Conservation (phyloP, 2,888 invertebrate genomes). For the Phengaris alcon region DNA sequence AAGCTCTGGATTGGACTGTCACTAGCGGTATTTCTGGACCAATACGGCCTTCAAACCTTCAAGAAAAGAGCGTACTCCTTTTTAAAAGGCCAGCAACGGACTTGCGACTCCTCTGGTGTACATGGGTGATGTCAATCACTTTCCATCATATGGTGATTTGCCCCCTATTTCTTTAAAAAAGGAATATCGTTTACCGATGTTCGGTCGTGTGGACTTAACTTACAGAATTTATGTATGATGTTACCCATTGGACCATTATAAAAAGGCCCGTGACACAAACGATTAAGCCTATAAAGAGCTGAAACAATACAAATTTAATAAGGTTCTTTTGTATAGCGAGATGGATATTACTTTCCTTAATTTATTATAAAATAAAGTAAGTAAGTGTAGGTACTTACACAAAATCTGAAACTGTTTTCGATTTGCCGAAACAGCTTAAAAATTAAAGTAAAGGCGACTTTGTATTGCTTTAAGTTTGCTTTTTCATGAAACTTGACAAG, state of each 20-base stretch:
- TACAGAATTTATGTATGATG: slow-evolving; percentile 51
- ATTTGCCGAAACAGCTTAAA: slow-evolving; percentile 46
- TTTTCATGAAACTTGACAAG: slow-evolving; percentile 49
- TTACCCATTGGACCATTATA: slow-evolving; percentile 50
- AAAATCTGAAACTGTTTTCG: slow-evolving; percentile 47
- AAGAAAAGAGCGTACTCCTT: too few relatives aligned
- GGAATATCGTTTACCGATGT: background rate
- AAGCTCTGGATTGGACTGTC: too few relatives aligned
- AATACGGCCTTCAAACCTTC: too few relatives aligned
- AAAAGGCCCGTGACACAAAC: slow-evolving; percentile 38
- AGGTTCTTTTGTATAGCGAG: background rate
- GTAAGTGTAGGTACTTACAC: slow-evolving; percentile 45
- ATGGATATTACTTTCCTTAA: background rate
- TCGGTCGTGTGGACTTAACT: slow-evolving; percentile 32
- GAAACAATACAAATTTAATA: background rate
- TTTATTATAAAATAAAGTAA: background rate
- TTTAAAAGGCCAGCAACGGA: too few relatives aligned
- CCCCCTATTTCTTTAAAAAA: too few relatives aligned
- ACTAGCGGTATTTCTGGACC: too few relatives aligned
- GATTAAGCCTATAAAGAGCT: slow-evolving; percentile 19
- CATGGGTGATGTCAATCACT: too few relatives aligned
- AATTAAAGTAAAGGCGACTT: slow-evolving; percentile 47
- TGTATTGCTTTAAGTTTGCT: slow-evolving; percentile 45
- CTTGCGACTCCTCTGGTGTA: too few relatives aligned
- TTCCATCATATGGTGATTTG: too few relatives aligned